These are phyloP conservation scores for Prionace glauca DNA, from an alignment of 2,797 vertebrate species.

Conservation along the genomic window DNA sequence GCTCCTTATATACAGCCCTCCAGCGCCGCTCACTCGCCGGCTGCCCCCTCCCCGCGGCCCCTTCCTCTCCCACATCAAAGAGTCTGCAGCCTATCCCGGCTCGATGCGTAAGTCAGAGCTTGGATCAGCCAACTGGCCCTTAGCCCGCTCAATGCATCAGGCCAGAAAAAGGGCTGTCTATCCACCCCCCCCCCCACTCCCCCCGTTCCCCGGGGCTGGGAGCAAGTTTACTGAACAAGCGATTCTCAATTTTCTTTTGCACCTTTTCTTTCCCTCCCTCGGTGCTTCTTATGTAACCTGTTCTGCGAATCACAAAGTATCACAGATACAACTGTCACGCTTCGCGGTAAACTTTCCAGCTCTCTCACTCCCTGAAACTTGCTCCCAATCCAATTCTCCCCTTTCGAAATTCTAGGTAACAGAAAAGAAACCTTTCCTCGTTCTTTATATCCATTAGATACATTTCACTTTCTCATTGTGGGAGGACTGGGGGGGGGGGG, in stretches of 20 bases:
- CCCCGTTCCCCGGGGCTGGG: constrained; percentile 50
- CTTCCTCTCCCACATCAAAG: background rate
- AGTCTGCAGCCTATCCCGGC: background rate
- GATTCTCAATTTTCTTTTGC: background rate
- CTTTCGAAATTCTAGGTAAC: background rate
- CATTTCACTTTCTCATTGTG: background rate
- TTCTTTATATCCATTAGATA: background rate
- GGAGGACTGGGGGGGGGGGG: background rate
- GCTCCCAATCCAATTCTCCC: background rate
- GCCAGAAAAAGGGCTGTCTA: background rate
- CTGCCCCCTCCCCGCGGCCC: background rate
- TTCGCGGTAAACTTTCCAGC: background rate
- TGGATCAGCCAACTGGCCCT: background rate
- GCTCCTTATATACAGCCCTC: background rate
- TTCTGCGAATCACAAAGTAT: background rate
- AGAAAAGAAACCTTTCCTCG: too few relatives aligned
- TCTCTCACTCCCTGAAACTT: background rate
- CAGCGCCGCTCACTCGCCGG: too few relatives aligned
- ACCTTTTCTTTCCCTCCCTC: background rate
- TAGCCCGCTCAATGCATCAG: constrained; percentile 8
- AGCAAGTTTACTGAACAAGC: background rate
- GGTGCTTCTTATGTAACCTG: background rate
- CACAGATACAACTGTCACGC: background rate
- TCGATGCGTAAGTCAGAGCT: background rate
- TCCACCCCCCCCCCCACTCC: constrained; percentile 39